Base-by-base conservation (phyloP, 1,140 invertebrate species). In the Drosophila chauvacae region DNA sequence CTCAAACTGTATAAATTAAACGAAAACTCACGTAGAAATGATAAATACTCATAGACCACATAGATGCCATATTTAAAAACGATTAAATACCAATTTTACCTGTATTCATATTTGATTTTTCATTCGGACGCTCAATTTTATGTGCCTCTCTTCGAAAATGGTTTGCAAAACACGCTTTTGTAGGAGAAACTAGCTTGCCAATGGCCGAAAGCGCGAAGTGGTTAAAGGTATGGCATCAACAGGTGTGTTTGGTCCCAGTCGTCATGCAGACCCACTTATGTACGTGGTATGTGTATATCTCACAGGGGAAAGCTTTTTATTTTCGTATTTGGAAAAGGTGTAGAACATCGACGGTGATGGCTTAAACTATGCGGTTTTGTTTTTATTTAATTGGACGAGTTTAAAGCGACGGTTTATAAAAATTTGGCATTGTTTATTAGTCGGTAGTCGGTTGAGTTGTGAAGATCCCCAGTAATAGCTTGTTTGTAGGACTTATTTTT, bases 81-180 rank as follows among this genome's bases (percentile, higher is more conserved):
- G 7, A 45, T 62, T 10, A 6, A 39, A 14, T 18, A 48, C 4
- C 10, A 51, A 13, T 30, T 65, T 50, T 88, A 88, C 85, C 85
- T 90, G 85, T 85, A 88, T 90, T 90, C 85, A 88, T 90, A 84
- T 85, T 88, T 88, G 74, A 79, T 73, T 77, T 79, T 81, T 90
- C 81, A 87, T 88, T 85, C 70, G 70, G 55, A 35, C 69, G 66
- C 62, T 28, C 74, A 69, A 78, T 68, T 58, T 58, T 66, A 77
- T 79, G 71, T 71, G 63, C 63, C 80, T 68, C 72, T 88, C 62
- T 80, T 77, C 47, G 71, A 59, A 62, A 62, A 53, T 60, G 33
- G 37, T 42, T 58, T 62, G 20, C 26, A 35, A 35, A 59, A 23
- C 37, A 76, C 50, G 37, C 16, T 59, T 58, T 58, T 48, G 28